Evolutionary conservation across 2,888 invertebrate species (phyloP), one percentile per base, ranked within the genome.

Genomic region (Sycophila texana): DNA sequence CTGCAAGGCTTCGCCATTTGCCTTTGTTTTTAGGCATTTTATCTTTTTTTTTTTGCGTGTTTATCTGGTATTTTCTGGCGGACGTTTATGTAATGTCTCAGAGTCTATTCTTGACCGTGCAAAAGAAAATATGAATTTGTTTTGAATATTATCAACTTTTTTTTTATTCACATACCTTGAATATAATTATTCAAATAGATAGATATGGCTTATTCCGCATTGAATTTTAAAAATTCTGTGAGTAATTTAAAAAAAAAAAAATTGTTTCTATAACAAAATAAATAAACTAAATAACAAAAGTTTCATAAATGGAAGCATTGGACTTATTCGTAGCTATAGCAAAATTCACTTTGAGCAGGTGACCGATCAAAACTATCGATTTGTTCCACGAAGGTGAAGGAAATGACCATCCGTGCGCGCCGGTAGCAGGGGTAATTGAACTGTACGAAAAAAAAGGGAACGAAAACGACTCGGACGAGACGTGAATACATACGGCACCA

Each of bases 371-470:
- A 65, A n/a, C 13, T 55, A 30, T 4, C 55, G 39, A 16, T 18
- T 5, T 30, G 12, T 39, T 49, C 30, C 22, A 20, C 51, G 30
- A 18, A 55, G 49, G 57, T 26, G 68, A 63, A 30, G 53, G 60
- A 57, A 74, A 47, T 26, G 61, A 30, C 39, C 47, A 66, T 30
- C 26, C 58, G 26, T 26, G 26, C 20, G 18, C 16, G 0, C 22
- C 18, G 12, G 13, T 61, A 18, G 13, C 51, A 39, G 74, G 39
- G 74, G 70, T 79, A 79, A 74, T 58, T 79, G 74, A 79, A 79
- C 74, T 53, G 16, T 18, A 57, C 30, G 30, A 30, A 73, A 78
- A 78, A 67, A 58, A 61, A 78, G 60, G 51, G 47, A 74, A 58
- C 20, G 47, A 58, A 58, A 73, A 22, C 67, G 57, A 57, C 58